Evolutionary conservation across 2,113 vertebrate genomes (phyloP).

Genomic region (Saguinus midas): DNA sequence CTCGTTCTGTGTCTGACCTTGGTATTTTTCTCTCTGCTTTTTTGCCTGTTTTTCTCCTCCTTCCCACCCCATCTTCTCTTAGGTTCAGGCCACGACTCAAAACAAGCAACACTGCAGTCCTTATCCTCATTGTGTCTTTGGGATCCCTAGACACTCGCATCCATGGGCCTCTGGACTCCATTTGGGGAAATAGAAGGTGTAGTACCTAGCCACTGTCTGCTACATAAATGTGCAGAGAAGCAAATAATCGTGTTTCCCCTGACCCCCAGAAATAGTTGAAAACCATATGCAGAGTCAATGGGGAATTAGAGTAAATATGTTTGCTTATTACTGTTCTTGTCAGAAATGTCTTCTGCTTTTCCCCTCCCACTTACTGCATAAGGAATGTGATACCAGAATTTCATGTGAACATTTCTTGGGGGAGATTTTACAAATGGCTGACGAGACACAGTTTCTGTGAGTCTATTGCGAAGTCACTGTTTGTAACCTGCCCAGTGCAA

Average conservation of each 20-base stretch:
- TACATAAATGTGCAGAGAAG: not conserved
- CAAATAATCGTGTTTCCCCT: not conserved
- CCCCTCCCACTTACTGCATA: not conserved
- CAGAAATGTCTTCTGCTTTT: not conserved
- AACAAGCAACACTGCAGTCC: slow-evolving; percentile 38
- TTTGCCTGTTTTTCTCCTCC: slow-evolving; percentile 18
- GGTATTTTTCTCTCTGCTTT: slow-evolving; percentile 42
- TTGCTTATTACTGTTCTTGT: not conserved
- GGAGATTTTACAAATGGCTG: not conserved
- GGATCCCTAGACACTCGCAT: not conserved
- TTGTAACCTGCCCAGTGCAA: not conserved
- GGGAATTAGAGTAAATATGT: not conserved
- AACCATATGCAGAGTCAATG: not conserved
- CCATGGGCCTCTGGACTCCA: not conserved
- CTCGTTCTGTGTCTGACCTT: not conserved
- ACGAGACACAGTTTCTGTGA: not conserved
- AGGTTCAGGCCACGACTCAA: slow-evolving; percentile 67
- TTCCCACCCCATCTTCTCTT: slow-evolving; percentile 37
- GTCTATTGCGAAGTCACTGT: not conserved
- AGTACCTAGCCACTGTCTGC: not conserved
- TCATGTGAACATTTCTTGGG: not conserved
- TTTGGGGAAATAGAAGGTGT: slow-evolving; percentile 29
- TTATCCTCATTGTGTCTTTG: slow-evolving; percentile 35
- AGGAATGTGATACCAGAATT: not conserved
- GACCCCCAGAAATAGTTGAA: not conserved